Base-by-base conservation (phyloP, 2,888 invertebrate species). In the Creontiades dilutus region DNA sequence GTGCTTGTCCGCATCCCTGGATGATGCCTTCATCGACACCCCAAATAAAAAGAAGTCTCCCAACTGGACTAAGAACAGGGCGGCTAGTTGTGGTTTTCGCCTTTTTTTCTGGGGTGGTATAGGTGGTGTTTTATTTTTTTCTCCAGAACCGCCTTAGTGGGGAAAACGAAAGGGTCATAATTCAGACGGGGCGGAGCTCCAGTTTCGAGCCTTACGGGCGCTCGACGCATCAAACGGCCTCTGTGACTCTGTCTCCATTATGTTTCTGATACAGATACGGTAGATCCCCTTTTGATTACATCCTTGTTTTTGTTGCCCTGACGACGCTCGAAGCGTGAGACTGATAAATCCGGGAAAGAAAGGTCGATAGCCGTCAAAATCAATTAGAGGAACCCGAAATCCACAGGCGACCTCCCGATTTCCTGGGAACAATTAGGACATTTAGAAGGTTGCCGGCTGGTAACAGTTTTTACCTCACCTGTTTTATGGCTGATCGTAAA, bases 1-100 rank as follows among this genome's bases (percentile, higher is more conserved):
- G 85, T 55, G 57, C n/a, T 28, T 85, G 85, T 85, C 57, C 27
- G 48, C 61, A 28, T 52, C 23, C 28, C 61, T 28, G 57, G 85
- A 85, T 86, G 86, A 86, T 75, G 86, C 86, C 86, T 86, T 86
- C 86, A 86, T 86, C 76, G 68, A 52, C 19, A 82, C 48, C 61
- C 23, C 27, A 85, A 52, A 85, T n/a, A 85, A 85, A 85, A 85
- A 37, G 37, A 85, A 27, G 57, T 23, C 52, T 52, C 68, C 23
- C 48, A 9, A 61, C 52, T 85, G 28, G 37, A 46, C 37, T 82
- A 82, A 85, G 37, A 61, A 61, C 85, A 55, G 57, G 46, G 85
- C 85, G 85, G 57, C 85, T 85, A 55, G 37, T 27, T 13, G 37
- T 61, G 57, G 85, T 61, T 85, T 52, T 85, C 52, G 23, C 82